Evolutionary conservation across 1,140 invertebrate species (phyloP).

Genomic region (Eumaeus atala): DNA sequence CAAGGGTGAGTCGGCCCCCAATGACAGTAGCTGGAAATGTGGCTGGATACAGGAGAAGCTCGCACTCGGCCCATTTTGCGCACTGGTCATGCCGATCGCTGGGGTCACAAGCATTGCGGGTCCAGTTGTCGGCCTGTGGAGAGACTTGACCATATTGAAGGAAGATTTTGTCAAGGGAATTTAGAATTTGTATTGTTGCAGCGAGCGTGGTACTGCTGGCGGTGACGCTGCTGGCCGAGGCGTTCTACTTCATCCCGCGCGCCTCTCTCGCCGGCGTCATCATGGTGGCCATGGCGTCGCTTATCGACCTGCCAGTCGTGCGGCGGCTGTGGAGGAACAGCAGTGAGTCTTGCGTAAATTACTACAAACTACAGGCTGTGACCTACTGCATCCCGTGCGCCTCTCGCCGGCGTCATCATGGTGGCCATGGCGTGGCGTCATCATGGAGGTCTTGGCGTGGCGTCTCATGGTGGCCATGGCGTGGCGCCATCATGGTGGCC

Average conservation of each 20-base stretch:
- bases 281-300: constrained; percentile 91
- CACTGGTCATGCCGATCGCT: too few species aligned
- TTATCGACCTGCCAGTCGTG: constrained; percentile 86
- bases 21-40: background rate
- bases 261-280: constrained; percentile 86
- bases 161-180: background rate
- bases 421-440: constrained; percentile 91
- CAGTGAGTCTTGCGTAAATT: constrained; percentile 71
- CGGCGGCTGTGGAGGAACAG: constrained; percentile 85
- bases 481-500: constrained; percentile 89
- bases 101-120: too few species aligned
- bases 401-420: constrained; percentile 87
- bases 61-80: too few species aligned
- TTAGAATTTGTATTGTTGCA: constrained; percentile 31
- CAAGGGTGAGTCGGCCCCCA: constrained; percentile 50
- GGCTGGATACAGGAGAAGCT: too few species aligned
- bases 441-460: constrained; percentile 91
- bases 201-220: constrained; percentile 78
- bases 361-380: constrained; percentile 75
- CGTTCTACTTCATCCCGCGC: constrained; percentile 88
- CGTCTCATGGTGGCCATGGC: constrained; percentile 87
- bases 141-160: background rate
- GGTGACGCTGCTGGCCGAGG: constrained; percentile 83
- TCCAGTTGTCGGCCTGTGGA: too few species aligned
- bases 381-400: constrained; percentile 86